Evolutionary conservation across 2,888 invertebrate species (phyloP).

Genomic region (Philereme vetulata): DNA sequence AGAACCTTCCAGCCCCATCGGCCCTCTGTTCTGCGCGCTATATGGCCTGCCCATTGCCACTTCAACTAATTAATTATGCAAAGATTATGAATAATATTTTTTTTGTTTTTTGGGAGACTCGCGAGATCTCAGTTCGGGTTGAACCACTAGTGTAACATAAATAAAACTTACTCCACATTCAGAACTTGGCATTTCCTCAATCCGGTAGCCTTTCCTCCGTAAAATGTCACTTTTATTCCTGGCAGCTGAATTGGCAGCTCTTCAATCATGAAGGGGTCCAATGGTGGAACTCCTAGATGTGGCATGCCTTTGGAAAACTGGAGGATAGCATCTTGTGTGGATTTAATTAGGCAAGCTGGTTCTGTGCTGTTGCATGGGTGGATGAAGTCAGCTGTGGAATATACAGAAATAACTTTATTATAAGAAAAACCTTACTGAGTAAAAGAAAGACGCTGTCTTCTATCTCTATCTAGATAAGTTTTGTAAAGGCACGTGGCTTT

Average conservation of each 20-base stretch:
- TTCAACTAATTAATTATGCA: no score
- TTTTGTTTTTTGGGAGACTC: no score
- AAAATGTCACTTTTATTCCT: slow-evolving; percentile 75
- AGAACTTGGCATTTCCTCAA: slow-evolving; percentile 71
- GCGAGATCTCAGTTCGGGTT: no score
- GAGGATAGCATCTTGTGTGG: slow-evolving; percentile 73
- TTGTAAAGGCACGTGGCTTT: neutral
- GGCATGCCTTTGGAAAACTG: slow-evolving; percentile 73
- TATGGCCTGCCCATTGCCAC: no score
- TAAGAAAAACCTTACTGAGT: neutral
- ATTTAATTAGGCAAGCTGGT: slow-evolving; percentile 66
- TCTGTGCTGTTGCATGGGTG: slow-evolving; percentile 74
- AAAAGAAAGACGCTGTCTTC: no score
- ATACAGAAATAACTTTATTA: neutral
- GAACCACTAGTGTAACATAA: no score
- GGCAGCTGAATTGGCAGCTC: slow-evolving; percentile 76
- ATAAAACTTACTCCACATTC: slow-evolving; percentile 73
- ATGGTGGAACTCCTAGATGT: slow-evolving; percentile 65
- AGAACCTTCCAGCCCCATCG: no score
- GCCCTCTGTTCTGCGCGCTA: no score
- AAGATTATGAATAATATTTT: no score
- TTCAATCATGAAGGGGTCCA: slow-evolving; percentile 74
- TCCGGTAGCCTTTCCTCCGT: slow-evolving; percentile 72
- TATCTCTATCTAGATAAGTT: no score
- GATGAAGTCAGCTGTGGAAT: slow-evolving; percentile 70